phyloP scores from a whole-genome alignment of 2,888 invertebrate species.

The Hirtodrosophila cameraria region DNA sequence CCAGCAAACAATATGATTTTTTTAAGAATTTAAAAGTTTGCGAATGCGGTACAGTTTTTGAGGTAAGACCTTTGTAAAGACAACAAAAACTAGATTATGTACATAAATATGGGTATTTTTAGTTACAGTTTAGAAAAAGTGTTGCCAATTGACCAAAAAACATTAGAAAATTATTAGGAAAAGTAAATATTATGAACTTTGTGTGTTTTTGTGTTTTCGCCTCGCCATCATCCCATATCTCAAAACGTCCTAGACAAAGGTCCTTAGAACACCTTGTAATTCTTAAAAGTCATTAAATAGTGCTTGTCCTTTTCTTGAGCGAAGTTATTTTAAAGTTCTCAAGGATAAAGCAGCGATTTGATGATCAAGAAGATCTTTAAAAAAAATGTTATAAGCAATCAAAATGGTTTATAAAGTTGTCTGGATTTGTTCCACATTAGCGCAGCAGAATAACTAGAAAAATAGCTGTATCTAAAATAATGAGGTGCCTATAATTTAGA shows the following conservation, averaged over 20 bases:
- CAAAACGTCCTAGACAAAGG: too few relatives aligned
- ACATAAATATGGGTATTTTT: constrained; percentile 14
- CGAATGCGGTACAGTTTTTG: not conserved
- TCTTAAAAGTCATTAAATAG: not conserved
- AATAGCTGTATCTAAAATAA: constrained; percentile 46
- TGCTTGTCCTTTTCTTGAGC: not conserved
- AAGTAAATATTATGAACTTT: not conserved
- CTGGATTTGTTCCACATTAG: constrained; percentile 61
- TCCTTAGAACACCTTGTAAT: not conserved
- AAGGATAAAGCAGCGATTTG: not conserved
- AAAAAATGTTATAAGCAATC: constrained; percentile 4
- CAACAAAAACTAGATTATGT: constrained; percentile 23
- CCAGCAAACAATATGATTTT: not conserved
- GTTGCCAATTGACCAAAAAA: constrained; percentile 1
- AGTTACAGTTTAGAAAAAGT: constrained; percentile 5
- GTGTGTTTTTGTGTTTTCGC: too few relatives aligned
- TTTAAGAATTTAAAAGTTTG: not conserved
- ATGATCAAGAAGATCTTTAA: constrained; percentile 4
- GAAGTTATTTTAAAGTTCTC: not conserved
- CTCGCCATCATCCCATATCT: too few relatives aligned
- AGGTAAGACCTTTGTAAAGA: constrained; percentile 17
- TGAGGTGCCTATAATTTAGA: constrained; percentile 46
- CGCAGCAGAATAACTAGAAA: constrained; percentile 52
- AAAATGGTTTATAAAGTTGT: constrained; percentile 49
- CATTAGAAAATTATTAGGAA: constrained; percentile 8